phyloP scores from a whole-genome alignment of 2,113 vertebrate genomes.

The Aramus guarauna region DNA sequence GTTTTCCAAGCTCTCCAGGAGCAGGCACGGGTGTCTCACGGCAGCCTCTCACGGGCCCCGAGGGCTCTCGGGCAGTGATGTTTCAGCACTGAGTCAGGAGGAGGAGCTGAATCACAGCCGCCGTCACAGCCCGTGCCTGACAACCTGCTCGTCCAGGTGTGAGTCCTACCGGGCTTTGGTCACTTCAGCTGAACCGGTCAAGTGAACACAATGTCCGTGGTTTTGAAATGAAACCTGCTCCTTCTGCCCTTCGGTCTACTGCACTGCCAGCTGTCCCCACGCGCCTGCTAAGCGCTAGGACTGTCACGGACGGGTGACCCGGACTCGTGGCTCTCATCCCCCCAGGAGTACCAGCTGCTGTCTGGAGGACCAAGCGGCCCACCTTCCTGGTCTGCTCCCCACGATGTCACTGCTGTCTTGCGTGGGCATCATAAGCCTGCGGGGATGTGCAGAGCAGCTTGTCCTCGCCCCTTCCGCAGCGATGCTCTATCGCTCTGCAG shows the following conservation, averaged over 20 bases:
- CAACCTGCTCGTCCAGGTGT: not conserved
- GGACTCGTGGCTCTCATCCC: not conserved
- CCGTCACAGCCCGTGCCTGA: not conserved
- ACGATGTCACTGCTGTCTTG: not conserved
- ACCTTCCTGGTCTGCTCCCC: not conserved
- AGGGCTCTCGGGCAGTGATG: not conserved
- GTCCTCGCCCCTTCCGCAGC: not conserved
- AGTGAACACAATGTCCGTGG: not conserved
- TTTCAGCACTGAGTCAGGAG: not conserved
- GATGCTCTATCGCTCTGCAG: not conserved
- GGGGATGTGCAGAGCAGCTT: rapidly evolving
- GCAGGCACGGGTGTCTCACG: not conserved
- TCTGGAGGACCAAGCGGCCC: not conserved
- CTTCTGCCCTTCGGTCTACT: not conserved
- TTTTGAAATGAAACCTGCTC: not conserved
- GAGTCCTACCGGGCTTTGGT: not conserved
- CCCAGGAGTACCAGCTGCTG: not conserved
- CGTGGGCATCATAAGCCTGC: not conserved
- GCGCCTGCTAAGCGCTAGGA: not conserved
- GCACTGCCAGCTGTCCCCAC: not conserved
- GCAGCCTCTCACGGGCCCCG: not conserved
- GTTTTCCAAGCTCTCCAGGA: not conserved
- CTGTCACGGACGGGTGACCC: not conserved
- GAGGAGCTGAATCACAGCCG: not conserved
- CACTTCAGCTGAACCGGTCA: not conserved